Base-by-base conservation (phyloP, 2,113 vertebrate genomes). In the Mungos mungo region DNA sequence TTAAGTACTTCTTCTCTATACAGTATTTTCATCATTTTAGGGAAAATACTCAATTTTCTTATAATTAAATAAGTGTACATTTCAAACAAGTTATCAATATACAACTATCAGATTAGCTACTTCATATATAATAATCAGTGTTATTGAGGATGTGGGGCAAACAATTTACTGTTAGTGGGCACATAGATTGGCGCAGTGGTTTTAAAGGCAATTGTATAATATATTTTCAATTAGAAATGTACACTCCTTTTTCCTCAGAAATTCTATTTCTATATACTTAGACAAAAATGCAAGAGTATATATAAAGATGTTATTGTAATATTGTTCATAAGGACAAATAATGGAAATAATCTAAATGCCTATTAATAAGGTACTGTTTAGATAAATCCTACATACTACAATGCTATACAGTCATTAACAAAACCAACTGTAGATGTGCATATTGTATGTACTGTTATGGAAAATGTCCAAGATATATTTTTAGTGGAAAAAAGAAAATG, bases 261-360 rank as follows among this genome's bases (percentile, higher is more conserved):
- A 92, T 38, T 83, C 54, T 52, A 57, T 68, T 95, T 93, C 47
- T 52, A 52, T 12, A 82, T 81, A 38, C 14, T 85, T 57, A 35
- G 2, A 18, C 35, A 88, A 79, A 85, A 95, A 76, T 81, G 19
- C 9, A 87, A 76, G 38, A 68, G 33, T 86, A 76, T 54, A 4
- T 81, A 50, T 54, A 83, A 93, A 77, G 57, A 77, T 68, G 13
- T 91, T 90, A 69, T 4, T 88, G 82, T n/a, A 71, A 65, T 15
- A 57, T 38, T 88, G n/a, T 14, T 96, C 45, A 54, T 84, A 71
- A 88, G 38, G 91, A 83, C 52, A 72, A 94, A 94, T 45, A 38
- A 11, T 71, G 45, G 16, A 83, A 88, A 82, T 12, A 23, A 54
- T 57, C 60, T 88, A 84, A 83, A 79, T 79, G 52, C 7, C 29